A percentile compares a stretch with the other conserved stretches of the same genome.
phyloP scores from a whole-genome alignment of 2,113 vertebrate species.

The Bubo scandiacus region DNA sequence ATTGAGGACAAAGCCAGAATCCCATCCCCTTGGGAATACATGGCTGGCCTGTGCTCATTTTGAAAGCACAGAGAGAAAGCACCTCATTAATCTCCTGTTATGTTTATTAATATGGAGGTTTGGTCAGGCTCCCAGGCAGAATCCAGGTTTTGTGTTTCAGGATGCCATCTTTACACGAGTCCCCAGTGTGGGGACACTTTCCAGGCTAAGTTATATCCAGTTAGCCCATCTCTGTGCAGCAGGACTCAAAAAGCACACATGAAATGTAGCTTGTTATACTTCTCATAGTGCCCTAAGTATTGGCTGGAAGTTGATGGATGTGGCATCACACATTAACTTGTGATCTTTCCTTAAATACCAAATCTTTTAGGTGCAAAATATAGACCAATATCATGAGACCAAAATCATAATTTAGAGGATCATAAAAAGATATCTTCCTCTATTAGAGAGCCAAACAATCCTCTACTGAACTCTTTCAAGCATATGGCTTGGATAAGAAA shows the following conservation, averaged over 20 bases:
- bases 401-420: neutral
- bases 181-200: neutral
- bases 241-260: neutral
- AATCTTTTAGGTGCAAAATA: neutral
- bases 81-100: neutral
- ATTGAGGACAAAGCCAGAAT: neutral
- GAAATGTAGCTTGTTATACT: neutral
- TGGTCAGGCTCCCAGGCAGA: neutral
- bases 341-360: neutral
- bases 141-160: neutral
- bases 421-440: neutral
- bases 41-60: neutral
- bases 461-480: neutral
- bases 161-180: neutral
- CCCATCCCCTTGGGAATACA: rapidly evolving
- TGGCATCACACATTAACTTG: neutral
- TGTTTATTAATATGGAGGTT: neutral
- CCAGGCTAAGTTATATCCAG: neutral
- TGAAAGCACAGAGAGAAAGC: neutral
- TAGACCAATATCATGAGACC: neutral
- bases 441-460: neutral
- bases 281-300: neutral
- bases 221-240: neutral
- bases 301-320: neutral
- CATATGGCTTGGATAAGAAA: neutral